Conservation (phyloP, 2,888 invertebrate species). For the Microctonus brassicae region DNA sequence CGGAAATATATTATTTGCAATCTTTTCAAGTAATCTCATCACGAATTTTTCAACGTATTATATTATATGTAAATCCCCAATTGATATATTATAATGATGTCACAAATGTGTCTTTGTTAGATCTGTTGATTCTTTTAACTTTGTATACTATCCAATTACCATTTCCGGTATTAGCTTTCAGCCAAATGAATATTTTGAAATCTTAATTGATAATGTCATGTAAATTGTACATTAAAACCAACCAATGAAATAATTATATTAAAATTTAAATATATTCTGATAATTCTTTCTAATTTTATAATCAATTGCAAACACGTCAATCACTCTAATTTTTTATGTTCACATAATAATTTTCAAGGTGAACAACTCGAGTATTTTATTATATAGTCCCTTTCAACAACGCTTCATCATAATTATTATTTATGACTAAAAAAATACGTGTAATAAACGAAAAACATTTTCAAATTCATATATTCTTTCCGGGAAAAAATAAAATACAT, state of each 20-base stretch:
- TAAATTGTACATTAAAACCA: background rate
- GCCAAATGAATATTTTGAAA: background rate
- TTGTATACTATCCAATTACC: background rate
- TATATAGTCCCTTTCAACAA: background rate
- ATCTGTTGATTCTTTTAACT: background rate
- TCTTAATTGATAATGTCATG: background rate
- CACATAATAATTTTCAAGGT: background rate
- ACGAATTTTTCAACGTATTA: constrained; percentile 3
- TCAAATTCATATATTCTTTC: background rate
- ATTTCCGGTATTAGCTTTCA: background rate
- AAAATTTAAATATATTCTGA: background rate
- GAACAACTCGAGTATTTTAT: background rate
- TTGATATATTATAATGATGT: background rate
- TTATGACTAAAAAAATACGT: background rate
- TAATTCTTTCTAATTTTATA: background rate
- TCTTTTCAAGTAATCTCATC: constrained; percentile 1
- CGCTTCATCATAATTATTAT: background rate
- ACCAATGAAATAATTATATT: too few relatives aligned
- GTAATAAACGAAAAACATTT: background rate
- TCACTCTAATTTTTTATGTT: background rate
- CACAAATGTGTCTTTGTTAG: background rate
- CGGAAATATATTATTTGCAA: constrained; percentile 3
- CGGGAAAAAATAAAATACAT: background rate
- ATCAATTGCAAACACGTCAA: background rate
- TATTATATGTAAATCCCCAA: background rate